phyloP scores from a whole-genome alignment of 2,113 vertebrate species.

The Castor canadensis region DNA sequence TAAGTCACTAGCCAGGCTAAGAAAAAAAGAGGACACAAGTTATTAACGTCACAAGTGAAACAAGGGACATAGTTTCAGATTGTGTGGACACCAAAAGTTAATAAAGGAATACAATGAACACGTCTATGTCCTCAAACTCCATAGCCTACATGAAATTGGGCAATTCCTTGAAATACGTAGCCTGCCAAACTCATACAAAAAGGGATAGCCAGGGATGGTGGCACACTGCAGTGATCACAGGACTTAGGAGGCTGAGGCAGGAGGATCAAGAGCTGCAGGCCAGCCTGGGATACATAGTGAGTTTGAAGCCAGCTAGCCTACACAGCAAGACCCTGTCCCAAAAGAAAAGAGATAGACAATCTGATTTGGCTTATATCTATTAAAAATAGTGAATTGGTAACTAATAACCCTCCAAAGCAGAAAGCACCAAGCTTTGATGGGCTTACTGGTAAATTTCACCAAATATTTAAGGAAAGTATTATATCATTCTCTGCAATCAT shows the following conservation, averaged over 20 bases:
- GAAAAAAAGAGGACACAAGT: neutral
- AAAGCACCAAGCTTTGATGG: neutral
- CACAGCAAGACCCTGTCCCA: too few relatives aligned
- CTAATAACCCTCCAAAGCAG: conserved; percentile 13
- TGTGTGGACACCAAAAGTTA: neutral
- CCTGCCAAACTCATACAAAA: neutral
- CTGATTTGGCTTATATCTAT: conserved; percentile 4
- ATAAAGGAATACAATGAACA: neutral
- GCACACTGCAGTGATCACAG: too few relatives aligned
- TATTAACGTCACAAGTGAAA: neutral
- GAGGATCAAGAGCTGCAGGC: too few relatives aligned
- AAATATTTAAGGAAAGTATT: neutral
- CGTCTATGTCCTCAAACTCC: neutral
- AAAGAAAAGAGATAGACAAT: neutral
- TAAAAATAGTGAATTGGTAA: neutral
- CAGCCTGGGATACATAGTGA: too few relatives aligned
- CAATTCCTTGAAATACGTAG: neutral
- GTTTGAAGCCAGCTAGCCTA: too few relatives aligned
- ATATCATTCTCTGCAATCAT: neutral
- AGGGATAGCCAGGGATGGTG: neutral
- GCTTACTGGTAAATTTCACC: neutral
- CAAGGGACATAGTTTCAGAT: neutral
- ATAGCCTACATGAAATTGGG: neutral
- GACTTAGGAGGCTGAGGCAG: too few relatives aligned
- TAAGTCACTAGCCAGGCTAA: neutral